phyloP scores from a whole-genome alignment of 1,140 invertebrate species.

The Batillaria attramentaria region DNA sequence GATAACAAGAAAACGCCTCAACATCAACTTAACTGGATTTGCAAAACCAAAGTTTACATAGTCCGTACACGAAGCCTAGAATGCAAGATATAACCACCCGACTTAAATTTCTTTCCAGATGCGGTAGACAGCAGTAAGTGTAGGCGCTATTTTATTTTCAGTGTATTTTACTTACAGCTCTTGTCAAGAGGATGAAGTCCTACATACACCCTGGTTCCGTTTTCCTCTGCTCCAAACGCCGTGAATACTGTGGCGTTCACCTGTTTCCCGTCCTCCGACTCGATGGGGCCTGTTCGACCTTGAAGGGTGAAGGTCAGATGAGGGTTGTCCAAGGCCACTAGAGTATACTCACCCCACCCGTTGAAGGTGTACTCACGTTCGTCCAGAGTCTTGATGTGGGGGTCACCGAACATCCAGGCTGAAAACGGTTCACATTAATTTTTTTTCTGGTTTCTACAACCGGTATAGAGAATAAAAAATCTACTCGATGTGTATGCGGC shows the following conservation, averaged over 20 bases:
- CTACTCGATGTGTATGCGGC: background rate
- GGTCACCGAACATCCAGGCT: slow-evolving; percentile 60
- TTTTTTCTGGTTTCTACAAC: background rate
- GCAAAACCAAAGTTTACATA: too few relatives aligned
- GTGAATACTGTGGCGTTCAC: background rate
- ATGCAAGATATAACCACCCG: too few relatives aligned
- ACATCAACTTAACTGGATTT: too few relatives aligned
- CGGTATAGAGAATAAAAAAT: background rate
- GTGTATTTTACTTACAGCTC: slow-evolving; percentile 3
- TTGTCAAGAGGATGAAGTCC: background rate
- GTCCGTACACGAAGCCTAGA: too few relatives aligned
- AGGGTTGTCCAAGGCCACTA: background rate
- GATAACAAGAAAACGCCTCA: too few relatives aligned
- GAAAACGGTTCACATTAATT: background rate
- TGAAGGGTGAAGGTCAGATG: slow-evolving; percentile 7
- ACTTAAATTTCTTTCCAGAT: too few relatives aligned
- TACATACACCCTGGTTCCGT: slow-evolving; percentile 19
- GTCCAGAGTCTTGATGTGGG: slow-evolving; percentile 63
- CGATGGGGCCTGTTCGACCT: background rate
- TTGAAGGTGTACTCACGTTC: slow-evolving; percentile 61
- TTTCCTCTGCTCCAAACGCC: slow-evolving; percentile 25
- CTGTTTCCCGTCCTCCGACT: background rate
- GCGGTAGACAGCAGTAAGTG: too few relatives aligned
- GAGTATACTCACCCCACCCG: slow-evolving; percentile 42
- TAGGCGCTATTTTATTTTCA: too few relatives aligned